Conservation (phyloP, 1,140 invertebrate genomes). For the Druon quercuslanigerum region DNA sequence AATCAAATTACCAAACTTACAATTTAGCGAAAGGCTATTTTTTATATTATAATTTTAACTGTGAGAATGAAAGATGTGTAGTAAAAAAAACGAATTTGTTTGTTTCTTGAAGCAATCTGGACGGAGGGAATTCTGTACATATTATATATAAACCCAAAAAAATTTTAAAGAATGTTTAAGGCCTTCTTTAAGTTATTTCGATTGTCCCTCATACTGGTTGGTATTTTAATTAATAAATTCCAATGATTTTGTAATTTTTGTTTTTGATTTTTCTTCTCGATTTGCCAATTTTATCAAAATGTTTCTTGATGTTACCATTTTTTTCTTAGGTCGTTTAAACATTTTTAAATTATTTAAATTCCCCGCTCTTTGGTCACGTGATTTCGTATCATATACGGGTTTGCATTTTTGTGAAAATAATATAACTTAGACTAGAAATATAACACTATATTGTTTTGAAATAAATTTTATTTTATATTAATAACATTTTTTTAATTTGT, state of each 20-base stretch:
- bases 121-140: constrained; percentile 1
- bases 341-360: background rate
- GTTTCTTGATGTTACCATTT: background rate
- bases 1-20: constrained; percentile 11
- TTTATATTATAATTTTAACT: constrained; percentile 27
- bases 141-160: constrained; percentile 28
- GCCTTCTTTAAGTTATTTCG: background rate
- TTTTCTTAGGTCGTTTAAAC: background rate
- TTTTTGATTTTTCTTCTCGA: background rate
- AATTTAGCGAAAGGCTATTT: constrained; percentile 26
- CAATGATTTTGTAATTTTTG: background rate
- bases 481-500: no score
- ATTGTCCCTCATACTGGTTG: background rate
- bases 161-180: constrained; percentile 6
- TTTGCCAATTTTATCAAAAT: background rate
- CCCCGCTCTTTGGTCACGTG: background rate
- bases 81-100: background rate
- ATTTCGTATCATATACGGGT: no score
- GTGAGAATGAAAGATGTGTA: constrained; percentile 6
- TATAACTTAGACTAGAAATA: no score
- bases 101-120: constrained; percentile 3
- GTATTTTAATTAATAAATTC: background rate
- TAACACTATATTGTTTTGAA: no score
- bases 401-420: background rate
- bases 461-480: no score